A percentile compares a stretch with the other conserved stretches of the same genome.
Evolutionary conservation across 2,113 vertebrate genomes (phyloP).

Genomic region (Anguilla japonica): DNA sequence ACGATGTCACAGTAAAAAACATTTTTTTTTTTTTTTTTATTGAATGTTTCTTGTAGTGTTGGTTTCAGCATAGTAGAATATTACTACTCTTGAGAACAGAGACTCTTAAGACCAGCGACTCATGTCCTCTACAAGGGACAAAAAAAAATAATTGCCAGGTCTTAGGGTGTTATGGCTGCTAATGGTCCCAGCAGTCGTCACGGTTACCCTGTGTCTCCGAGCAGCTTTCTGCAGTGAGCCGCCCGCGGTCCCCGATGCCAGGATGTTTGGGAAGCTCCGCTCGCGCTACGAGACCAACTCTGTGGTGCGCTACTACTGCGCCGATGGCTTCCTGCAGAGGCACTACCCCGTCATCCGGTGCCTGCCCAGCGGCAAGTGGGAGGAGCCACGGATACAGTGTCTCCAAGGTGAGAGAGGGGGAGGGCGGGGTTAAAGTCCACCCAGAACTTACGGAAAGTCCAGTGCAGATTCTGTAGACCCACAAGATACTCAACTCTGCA

Average conservation of each 20-base stretch:
- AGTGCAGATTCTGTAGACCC: too few species aligned
- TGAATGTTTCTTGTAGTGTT: too few species aligned
- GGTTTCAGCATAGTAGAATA: too few species aligned
- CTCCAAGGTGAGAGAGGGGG: constrained; percentile 66
- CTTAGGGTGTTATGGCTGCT: background rate
- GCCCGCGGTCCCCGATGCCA: constrained; percentile 71
- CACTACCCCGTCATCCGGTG: constrained; percentile 81
- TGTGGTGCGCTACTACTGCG: constrained; percentile 80
- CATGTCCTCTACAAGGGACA: too few species aligned
- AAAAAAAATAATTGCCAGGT: too few species aligned
- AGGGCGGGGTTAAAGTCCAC: background rate
- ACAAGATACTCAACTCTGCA: too few species aligned
- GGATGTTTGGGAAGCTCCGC: constrained; percentile 73
- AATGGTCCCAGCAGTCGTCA: background rate
- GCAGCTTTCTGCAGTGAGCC: constrained; percentile 78
- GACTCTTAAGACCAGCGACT: too few species aligned
- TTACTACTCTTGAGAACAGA: too few species aligned
- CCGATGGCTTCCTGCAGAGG: constrained; percentile 73
- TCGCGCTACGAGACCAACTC: constrained; percentile 76
- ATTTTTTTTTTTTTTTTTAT: too few species aligned
- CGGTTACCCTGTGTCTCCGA: background rate
- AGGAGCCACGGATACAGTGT: constrained; percentile 78
- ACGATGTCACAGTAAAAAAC: too few species aligned
- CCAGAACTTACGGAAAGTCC: too few species aligned
- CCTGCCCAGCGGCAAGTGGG: constrained; percentile 79